These are phyloP conservation scores for Apis cerana DNA, from an alignment of 1,140 invertebrate genomes.

Conservation along the genomic window DNA sequence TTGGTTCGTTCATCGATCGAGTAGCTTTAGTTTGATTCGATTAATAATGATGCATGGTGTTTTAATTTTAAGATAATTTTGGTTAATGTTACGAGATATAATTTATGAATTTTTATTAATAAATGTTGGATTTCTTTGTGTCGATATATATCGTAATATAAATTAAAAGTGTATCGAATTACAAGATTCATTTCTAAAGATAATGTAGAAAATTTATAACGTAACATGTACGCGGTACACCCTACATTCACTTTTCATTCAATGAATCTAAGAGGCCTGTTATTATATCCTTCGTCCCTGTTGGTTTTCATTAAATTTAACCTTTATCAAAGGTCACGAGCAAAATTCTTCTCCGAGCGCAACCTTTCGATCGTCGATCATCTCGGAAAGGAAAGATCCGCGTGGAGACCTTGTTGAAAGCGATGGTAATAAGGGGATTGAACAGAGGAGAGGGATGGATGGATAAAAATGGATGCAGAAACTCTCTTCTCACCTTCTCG, in stretches of 20 bases:
- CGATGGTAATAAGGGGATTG: background rate
- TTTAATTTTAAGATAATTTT: too few species aligned
- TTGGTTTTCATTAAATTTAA: slow-evolving; percentile 3
- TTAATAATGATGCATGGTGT: too few species aligned
- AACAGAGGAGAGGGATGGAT: background rate
- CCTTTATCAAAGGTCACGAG: background rate
- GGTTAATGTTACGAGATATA: too few species aligned
- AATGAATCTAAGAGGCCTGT: too few species aligned
- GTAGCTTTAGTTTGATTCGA: background rate
- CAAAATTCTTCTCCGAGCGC: background rate
- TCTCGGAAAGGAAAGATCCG: background rate
- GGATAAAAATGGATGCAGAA: background rate
- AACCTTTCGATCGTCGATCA: slow-evolving; percentile 13
- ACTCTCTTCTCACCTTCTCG: background rate
- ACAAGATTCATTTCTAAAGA: too few species aligned
- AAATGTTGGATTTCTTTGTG: too few species aligned
- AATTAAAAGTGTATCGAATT: too few species aligned
- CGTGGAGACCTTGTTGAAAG: background rate
- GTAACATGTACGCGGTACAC: too few species aligned
- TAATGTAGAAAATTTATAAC: too few species aligned
- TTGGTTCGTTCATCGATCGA: too few species aligned
- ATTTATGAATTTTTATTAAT: too few species aligned
- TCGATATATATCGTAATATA: too few species aligned
- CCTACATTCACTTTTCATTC: background rate
- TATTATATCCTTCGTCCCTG: background rate